Percentiles rank a stretch among this genome's conserved stretches.
Conservation (phyloP, 1,140 invertebrate genomes). For the Zaprionus tsacasi region DNA sequence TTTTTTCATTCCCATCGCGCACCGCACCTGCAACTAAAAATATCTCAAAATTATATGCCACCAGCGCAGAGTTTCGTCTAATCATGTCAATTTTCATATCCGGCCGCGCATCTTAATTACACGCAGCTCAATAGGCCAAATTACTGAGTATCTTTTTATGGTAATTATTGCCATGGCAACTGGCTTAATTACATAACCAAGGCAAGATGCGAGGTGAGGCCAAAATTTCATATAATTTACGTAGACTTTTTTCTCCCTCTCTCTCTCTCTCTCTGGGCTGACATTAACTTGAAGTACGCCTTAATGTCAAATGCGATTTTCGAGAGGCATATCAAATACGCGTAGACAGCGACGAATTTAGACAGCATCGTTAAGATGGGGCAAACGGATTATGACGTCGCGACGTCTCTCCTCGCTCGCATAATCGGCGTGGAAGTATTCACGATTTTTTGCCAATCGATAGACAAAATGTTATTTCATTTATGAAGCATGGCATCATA, state of each 20-base stretch:
- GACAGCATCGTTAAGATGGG: conserved; percentile 19
- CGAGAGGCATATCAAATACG: conserved; percentile 32
- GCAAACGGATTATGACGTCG: conserved; percentile 25
- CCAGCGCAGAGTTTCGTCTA: conserved; percentile 33
- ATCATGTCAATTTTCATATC: conserved; percentile 64
- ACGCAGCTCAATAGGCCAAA: conserved; percentile 44
- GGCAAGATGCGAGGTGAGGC: conserved; percentile 20
- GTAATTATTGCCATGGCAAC: conserved; percentile 65
- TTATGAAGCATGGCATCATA: conserved; percentile 9
- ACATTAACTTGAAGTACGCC: conserved; percentile 53
- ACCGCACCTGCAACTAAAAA: conserved; percentile 30
- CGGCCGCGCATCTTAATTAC: conserved; percentile 57
- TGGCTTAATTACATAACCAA: conserved; percentile 72
- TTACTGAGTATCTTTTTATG: conserved; percentile 70
- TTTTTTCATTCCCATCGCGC: not conserved
- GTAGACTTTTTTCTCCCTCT: not conserved
- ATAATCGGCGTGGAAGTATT: conserved; percentile 18
- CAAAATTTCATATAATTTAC: conserved; percentile 49
- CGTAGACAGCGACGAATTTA: conserved; percentile 21
- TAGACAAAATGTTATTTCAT: conserved; percentile 16
- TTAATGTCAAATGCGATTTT: conserved; percentile 67
- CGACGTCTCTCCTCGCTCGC: not conserved
- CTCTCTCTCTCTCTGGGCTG: not conserved
- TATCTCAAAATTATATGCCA: conserved; percentile 35
- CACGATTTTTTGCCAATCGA: conserved; percentile 25